Evolutionary conservation across 2,113 vertebrate species (phyloP).

Genomic region (Chloebia gouldiae): DNA sequence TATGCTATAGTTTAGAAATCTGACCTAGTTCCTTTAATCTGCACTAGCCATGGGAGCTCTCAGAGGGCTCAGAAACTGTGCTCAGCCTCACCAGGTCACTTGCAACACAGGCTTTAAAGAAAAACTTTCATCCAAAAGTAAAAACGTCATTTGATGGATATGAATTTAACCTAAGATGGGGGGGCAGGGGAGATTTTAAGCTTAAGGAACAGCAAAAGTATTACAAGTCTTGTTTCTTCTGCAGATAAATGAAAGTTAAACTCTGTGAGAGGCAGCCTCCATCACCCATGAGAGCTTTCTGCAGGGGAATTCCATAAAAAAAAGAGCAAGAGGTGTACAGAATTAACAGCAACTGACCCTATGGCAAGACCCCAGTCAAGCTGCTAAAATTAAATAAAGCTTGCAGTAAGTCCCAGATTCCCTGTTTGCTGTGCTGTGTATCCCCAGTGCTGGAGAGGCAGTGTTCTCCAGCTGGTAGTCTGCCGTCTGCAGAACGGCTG

Average conservation of each 20-base stretch:
- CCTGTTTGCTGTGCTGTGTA: not conserved
- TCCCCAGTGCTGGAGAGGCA: not conserved
- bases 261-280: not conserved
- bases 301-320: not conserved
- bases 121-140: not conserved
- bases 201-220: not conserved
- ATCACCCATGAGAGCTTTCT: not conserved
- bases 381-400: not conserved
- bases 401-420: not conserved
- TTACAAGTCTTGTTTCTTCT: not conserved
- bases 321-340: not conserved
- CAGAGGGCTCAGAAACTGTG: slow-evolving; percentile 34
- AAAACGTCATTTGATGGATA: slow-evolving; percentile 23
- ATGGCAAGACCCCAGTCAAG: not conserved
- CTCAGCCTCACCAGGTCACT: not conserved
- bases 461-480: not conserved
- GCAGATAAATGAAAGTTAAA: not conserved
- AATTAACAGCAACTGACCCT: slow-evolving; percentile 2
- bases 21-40: slow-evolving; percentile 58
- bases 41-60: not conserved
- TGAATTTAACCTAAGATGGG: slow-evolving; percentile 15
- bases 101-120: slow-evolving; percentile 34
- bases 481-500: not conserved
- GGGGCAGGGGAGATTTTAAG: not conserved
- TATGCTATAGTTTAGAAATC: slow-evolving; percentile 53